These are phyloP conservation scores for Xylocopa sonorina DNA, from an alignment of 1,140 invertebrate species.

Conservation along the genomic window DNA sequence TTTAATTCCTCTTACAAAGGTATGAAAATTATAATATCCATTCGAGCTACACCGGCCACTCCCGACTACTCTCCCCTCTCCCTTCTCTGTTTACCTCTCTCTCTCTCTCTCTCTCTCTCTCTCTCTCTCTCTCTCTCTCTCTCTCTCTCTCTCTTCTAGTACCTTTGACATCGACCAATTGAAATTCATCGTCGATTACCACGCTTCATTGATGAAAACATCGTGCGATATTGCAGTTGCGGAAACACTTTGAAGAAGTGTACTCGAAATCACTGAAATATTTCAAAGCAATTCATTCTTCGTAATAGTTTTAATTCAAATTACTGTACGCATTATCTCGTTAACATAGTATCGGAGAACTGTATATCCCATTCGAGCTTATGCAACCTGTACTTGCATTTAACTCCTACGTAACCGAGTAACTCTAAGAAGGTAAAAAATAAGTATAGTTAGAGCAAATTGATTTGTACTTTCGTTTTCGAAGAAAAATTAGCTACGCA, in stretches of 20 bases:
- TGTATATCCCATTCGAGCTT: too few relatives aligned
- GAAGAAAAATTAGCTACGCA: too few relatives aligned
- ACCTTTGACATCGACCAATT: constrained; percentile 29
- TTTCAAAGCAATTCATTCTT: background rate
- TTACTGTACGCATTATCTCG: too few relatives aligned
- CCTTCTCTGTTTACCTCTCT: background rate
- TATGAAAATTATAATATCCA: constrained; percentile 40
- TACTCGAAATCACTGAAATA: background rate
- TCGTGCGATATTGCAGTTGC: background rate
- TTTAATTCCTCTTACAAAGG: constrained; percentile 61
- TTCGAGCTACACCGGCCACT: background rate
- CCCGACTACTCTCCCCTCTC: background rate
- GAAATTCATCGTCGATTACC: constrained; percentile 1
- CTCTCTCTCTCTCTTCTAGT: background rate
- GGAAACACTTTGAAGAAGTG: background rate
- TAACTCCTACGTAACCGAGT: too few relatives aligned
- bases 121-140: background rate
- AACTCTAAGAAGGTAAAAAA: too few relatives aligned
- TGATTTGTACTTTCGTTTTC: too few relatives aligned
- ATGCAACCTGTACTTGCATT: too few relatives aligned
- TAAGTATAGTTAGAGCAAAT: too few relatives aligned
- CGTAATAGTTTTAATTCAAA: too few relatives aligned
- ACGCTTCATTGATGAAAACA: background rate
- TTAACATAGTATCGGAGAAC: too few relatives aligned
- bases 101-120: background rate